phyloP scores from a whole-genome alignment of 2,888 invertebrate genomes.

The Drosophila subquinaria region DNA sequence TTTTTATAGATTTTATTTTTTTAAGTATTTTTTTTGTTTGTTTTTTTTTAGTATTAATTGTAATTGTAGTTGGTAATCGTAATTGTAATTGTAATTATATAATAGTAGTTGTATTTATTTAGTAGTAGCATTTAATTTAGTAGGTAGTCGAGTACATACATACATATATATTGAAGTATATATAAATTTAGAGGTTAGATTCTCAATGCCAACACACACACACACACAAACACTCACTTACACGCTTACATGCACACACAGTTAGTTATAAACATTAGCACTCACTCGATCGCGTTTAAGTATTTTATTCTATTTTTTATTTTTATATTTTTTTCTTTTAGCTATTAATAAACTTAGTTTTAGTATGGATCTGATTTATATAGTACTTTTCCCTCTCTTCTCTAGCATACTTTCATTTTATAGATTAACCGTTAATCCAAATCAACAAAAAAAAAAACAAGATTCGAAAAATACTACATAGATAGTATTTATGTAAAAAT shows the following conservation, averaged over 20 bases:
- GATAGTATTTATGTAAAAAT: constrained; percentile 30
- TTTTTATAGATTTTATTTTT: constrained; percentile 17
- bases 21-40: not conserved
- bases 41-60: constrained; percentile 20
- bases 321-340: constrained; percentile 35
- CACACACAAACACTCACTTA: constrained; percentile 15
- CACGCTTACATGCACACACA: constrained; percentile 2
- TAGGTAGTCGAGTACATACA: constrained; percentile 70
- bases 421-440: constrained; percentile 47
- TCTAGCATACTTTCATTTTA: not conserved
- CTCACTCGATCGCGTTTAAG: constrained; percentile 35
- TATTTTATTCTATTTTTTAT: constrained; percentile 27
- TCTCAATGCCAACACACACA: constrained; percentile 12
- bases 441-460: constrained; percentile 40
- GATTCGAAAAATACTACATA: constrained; percentile 5
- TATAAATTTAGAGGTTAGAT: constrained; percentile 58
- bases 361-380: constrained; percentile 53
- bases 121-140: constrained; percentile 49
- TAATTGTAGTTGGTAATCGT: constrained; percentile 55
- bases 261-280: constrained; percentile 46
- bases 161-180: constrained; percentile 53
- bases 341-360: constrained; percentile 46
- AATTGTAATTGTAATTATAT: constrained; percentile 46
- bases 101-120: constrained; percentile 40
- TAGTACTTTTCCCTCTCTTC: constrained; percentile 38